Conservation (phyloP, 2,797 vertebrate species). For the Enteromius treurensis region DNA sequence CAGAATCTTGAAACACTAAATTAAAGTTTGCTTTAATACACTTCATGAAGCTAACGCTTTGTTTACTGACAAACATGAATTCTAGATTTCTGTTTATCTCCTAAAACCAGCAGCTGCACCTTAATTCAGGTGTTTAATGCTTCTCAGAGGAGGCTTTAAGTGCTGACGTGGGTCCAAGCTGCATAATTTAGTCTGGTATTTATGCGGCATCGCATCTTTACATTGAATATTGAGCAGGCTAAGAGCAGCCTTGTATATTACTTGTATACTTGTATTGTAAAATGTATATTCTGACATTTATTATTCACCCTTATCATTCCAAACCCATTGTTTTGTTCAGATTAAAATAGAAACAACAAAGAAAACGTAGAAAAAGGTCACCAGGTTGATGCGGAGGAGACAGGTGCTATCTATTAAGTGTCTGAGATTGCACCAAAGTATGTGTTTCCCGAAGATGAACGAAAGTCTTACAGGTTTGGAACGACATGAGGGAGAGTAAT, state of each 20-base stretch:
- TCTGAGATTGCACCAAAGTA: too few species aligned
- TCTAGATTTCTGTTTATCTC: not conserved
- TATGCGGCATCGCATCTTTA: not conserved
- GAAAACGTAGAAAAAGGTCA: too few species aligned
- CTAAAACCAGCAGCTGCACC: not conserved
- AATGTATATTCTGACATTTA: too few species aligned
- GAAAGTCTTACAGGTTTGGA: too few species aligned
- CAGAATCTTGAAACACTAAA: not conserved
- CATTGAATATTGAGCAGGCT: not conserved
- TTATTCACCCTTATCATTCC: too few species aligned
- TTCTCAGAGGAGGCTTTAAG: not conserved
- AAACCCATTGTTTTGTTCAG: too few species aligned
- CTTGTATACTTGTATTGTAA: too few species aligned
- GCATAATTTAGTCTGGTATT: not conserved
- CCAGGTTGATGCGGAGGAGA: too few species aligned
- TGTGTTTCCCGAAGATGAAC: too few species aligned
- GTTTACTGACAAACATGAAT: not conserved
- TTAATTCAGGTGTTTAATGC: not conserved
- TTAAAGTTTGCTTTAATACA: not conserved
- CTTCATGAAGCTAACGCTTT: not conserved
- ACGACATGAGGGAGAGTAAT: too few species aligned
- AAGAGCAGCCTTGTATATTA: not conserved
- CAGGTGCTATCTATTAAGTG: too few species aligned
- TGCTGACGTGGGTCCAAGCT: not conserved
- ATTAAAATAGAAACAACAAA: too few species aligned